Base-by-base conservation (phyloP, 2,888 invertebrate genomes). In the Diploptera punctata region DNA sequence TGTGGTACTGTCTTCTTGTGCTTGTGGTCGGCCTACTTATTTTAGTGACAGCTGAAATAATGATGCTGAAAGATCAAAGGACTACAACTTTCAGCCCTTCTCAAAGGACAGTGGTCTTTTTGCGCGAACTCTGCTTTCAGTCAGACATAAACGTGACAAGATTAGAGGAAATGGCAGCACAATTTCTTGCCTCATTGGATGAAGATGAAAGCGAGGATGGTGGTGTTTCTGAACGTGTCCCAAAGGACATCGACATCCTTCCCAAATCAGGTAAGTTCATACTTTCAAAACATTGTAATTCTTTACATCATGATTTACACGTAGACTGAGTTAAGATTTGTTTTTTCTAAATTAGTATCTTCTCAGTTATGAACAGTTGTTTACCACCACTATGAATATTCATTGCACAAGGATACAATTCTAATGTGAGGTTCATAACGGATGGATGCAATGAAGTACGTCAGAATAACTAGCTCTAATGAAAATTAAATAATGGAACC, bases 101-200 rank as follows among this genome's bases (percentile, higher is more conserved):
- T n/a, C 7, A 10, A 7, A 31, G 31, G 9, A 33, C 57, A 4
- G 69, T 44, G 16, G 44, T 69, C 44, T 69, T 69, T 18, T 38
- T 69, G 61, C 44, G 69, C 9, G 69, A 69, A 38, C 47, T 54
- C 18, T 69, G 69, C 69, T 19, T n/a, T 16, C 57, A 29, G 52
- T 18, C 33, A 3, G 29, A 61, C n/a, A 29, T 61, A 10, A 69
- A 69, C 9, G 60, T 47, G 54, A 60, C 69, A 3, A 44, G 16
- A 9, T 16, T 69, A 5, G 38, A 69, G 61, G 18, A 9, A 16
- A 60, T 60, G 0, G 69, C 69, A 0, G 29, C 26, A 3, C 54
- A 61, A 19, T 47, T 26, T 16, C 7, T 69, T 18, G n/a, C 29
- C 10, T 26, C 49, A 7, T 21, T 26, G 29, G 57, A 26, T 10